A percentile compares a stretch with the other conserved stretches of the same genome.
Evolutionary conservation across 2,888 invertebrate species (phyloP).

Genomic region (Poecilobothrus nobilitatus): DNA sequence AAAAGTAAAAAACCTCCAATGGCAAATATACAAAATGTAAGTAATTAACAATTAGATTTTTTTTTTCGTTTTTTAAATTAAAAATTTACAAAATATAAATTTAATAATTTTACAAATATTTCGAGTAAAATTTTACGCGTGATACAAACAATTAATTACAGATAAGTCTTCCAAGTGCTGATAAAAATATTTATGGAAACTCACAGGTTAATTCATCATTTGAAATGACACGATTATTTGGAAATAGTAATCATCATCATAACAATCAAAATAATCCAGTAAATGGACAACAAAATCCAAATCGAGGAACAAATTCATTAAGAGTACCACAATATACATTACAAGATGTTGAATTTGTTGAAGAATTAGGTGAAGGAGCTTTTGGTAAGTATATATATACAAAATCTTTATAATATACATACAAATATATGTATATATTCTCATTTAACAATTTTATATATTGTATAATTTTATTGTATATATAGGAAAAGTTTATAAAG

Average conservation of each 20-base stretch:
- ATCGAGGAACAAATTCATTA: conserved; percentile 33
- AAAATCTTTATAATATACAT: not conserved
- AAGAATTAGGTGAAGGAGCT: conserved; percentile 91
- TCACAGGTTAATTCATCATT: conserved; percentile 67
- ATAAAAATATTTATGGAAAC: conserved; percentile 76
- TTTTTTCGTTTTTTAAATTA: not conserved
- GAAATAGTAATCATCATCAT: conserved; percentile 25
- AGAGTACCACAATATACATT: conserved; percentile 79
- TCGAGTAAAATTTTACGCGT: too few species aligned
- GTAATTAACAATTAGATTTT: conserved; percentile 22
- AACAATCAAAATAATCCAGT: conserved; percentile 43
- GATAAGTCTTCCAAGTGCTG: conserved; percentile 61
- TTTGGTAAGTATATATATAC: conserved; percentile 59
- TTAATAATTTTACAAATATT: too few species aligned
- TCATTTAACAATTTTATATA: conserved; percentile 32
- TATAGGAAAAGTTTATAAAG: conserved; percentile 79
- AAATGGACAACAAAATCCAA: conserved; percentile 42
- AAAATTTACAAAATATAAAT: not conserved
- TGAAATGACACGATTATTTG: conserved; percentile 73
- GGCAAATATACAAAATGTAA: conserved; percentile 56
- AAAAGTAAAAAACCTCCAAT: conserved; percentile 51
- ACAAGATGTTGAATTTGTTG: conserved; percentile 75
- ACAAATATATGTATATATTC: not conserved
- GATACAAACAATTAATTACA: conserved; percentile 19
- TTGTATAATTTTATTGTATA: conserved; percentile 49